Evolutionary conservation across 1,140 invertebrate genomes (phyloP).

Genomic region (Trichomalopsis sarcophagae): DNA sequence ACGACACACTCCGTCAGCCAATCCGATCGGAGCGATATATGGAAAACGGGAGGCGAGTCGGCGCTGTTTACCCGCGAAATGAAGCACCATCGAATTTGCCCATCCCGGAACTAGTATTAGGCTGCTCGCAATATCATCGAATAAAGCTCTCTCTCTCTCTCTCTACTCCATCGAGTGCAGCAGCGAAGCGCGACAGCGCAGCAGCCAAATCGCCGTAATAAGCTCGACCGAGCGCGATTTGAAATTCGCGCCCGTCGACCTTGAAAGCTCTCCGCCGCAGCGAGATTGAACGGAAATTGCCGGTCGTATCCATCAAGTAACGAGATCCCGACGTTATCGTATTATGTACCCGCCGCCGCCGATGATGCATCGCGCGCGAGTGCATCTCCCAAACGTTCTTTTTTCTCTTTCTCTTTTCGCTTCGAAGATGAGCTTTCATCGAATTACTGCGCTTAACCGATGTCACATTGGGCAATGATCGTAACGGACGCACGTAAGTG

Average conservation of each 20-base stretch:
- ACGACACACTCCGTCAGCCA: no score
- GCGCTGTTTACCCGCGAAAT: neutral
- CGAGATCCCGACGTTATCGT: conserved; percentile 55
- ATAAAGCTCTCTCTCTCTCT: neutral
- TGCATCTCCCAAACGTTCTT: neutral
- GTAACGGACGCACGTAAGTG: conserved; percentile 1
- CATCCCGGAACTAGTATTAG: no score
- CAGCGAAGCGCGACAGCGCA: neutral
- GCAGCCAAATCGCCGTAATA: neutral
- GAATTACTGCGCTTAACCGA: neutral
- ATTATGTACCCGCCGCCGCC: neutral
- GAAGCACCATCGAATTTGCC: neutral
- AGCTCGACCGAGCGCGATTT: neutral
- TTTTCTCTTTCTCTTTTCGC: neutral
- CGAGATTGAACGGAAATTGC: conserved; percentile 49
- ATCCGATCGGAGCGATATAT: neutral
- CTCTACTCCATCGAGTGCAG: neutral
- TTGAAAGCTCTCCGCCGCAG: neutral
- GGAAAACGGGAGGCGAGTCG: neutral
- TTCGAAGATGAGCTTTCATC: neutral
- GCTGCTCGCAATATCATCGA: neutral
- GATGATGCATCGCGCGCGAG: neutral
- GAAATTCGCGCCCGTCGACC: conserved; percentile 17
- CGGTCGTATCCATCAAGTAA: conserved; percentile 57
- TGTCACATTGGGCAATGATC: neutral